phyloP scores from a whole-genome alignment of 2,113 vertebrate genomes.

The Chionomys nivalis region DNA sequence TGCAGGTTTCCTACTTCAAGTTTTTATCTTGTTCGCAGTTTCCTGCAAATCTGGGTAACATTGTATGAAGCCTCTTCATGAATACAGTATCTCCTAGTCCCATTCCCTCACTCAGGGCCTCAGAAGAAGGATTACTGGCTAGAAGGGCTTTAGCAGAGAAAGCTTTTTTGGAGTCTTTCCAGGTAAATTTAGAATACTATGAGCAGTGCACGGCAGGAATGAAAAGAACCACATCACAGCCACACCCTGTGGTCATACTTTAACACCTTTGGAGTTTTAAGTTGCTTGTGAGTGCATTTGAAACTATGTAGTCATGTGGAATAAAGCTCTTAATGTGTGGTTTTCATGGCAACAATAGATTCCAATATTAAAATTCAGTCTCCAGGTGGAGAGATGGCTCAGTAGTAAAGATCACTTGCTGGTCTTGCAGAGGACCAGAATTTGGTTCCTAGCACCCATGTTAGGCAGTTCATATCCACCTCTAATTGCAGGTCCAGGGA shows the following conservation, averaged over 20 bases:
- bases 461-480: background rate
- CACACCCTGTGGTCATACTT: background rate
- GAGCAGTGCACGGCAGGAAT: background rate
- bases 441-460: background rate
- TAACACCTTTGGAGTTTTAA: constrained; percentile 13
- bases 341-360: constrained; percentile 41
- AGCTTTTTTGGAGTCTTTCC: constrained; percentile 12
- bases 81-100: constrained; percentile 28
- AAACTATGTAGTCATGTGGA: constrained; percentile 5
- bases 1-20: background rate
- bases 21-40: constrained; percentile 11
- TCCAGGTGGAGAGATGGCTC: background rate
- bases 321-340: constrained; percentile 7
- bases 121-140: constrained; percentile 1
- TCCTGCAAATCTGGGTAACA: constrained; percentile 31
- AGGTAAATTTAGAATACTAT: constrained; percentile 19
- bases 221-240: constrained; percentile 7
- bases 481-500: background rate
- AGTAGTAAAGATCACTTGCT: background rate
- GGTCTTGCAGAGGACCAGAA: background rate
- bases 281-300: constrained; percentile 19
- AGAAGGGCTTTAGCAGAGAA: constrained; percentile 8
- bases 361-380: constrained; percentile 15
- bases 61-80: background rate
- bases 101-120: constrained; percentile 9